Conservation (phyloP, 2,888 invertebrate genomes). For the Cataglyphis rosenhaueri region DNA sequence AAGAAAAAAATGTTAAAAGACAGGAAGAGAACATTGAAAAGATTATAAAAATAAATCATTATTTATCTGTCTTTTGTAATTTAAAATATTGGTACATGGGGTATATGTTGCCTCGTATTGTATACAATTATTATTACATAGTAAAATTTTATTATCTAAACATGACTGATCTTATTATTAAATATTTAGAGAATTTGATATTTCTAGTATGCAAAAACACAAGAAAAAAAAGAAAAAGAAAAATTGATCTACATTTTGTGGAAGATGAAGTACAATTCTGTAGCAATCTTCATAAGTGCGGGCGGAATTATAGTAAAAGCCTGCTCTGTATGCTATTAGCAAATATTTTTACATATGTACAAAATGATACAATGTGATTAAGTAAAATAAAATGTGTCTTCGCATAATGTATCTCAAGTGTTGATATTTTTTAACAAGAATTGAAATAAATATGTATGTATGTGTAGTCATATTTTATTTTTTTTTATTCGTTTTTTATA, state of each 20-base stretch:
- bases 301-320: slow-evolving; percentile 69
- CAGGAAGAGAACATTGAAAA: slow-evolving; percentile 93
- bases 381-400: slow-evolving; percentile 79
- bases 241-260: slow-evolving; percentile 65
- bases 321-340: slow-evolving; percentile 73
- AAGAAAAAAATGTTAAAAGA: slow-evolving; percentile 92
- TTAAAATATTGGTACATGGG: slow-evolving; percentile 79
- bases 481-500: too few species aligned
- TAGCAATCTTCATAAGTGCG: slow-evolving; percentile 69
- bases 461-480: neutral
- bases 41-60: slow-evolving; percentile 89
- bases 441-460: neutral
- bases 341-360: slow-evolving; percentile 85
- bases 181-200: slow-evolving; percentile 74
- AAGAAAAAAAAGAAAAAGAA: slow-evolving; percentile 20
- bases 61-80: slow-evolving; percentile 75
- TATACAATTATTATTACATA: slow-evolving; percentile 79
- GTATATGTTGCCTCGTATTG: slow-evolving; percentile 79
- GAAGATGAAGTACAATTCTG: slow-evolving; percentile 66
- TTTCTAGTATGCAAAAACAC: slow-evolving; percentile 56
- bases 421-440: neutral
- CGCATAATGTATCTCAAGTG: slow-evolving; percentile 56
- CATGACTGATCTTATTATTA: slow-evolving; percentile 80
- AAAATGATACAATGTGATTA: slow-evolving; percentile 81
- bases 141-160: slow-evolving; percentile 79